phyloP scores from a whole-genome alignment of 2,797 vertebrate genomes.

The Jordanella pulchra region DNA sequence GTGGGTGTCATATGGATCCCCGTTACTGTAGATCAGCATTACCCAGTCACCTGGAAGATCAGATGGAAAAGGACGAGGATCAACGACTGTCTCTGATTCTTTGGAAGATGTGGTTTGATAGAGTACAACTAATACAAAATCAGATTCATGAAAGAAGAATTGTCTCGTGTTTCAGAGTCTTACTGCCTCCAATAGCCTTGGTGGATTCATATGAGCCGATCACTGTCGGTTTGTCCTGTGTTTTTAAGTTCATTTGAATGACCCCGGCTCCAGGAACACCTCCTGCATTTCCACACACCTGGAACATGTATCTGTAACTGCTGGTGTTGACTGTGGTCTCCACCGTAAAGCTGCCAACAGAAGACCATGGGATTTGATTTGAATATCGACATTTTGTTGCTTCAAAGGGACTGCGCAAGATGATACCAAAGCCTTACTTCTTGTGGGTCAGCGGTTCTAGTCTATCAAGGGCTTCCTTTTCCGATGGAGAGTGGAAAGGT shows the following conservation, averaged over 20 bases:
- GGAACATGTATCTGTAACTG: conserved; percentile 85
- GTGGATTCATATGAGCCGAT: conserved; percentile 86
- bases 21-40: conserved; percentile 87
- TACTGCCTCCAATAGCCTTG: conserved; percentile 87
- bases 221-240: conserved; percentile 40
- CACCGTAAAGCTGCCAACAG: conserved; percentile 64
- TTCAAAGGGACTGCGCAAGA: neutral
- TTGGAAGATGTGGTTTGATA: neutral
- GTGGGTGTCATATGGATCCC: conserved; percentile 81
- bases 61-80: conserved; percentile 10
- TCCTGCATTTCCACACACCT: conserved; percentile 86
- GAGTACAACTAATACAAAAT: neutral
- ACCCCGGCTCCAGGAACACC: conserved; percentile 79
- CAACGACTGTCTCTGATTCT: neutral
- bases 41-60: conserved; percentile 88
- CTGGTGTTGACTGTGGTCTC: neutral
- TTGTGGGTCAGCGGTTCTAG: conserved; percentile 69
- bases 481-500: neutral
- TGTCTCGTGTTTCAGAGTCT: conserved; percentile 48
- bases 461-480: conserved; percentile 50
- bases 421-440: conserved; percentile 63
- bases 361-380: neutral
- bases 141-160: neutral
- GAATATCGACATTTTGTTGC: neutral
- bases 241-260: conserved; percentile 75